These are phyloP conservation scores for Variabilichromis moorii DNA, from an alignment of 2,113 vertebrate species.

Conservation along the genomic window DNA sequence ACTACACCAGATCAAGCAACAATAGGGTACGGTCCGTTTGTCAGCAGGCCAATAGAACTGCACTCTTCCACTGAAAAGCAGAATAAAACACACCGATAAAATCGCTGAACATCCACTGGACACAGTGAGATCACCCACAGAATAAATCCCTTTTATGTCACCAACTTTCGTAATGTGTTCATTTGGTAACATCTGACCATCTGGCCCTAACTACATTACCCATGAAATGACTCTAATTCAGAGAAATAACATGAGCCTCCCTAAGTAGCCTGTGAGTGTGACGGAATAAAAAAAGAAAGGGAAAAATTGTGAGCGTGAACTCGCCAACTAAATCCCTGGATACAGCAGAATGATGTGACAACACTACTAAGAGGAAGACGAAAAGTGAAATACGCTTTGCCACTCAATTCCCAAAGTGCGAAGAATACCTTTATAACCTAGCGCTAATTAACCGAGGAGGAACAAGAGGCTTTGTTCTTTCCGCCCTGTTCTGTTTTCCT, in stretches of 20 bases:
- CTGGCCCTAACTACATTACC: background rate
- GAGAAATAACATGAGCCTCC: background rate
- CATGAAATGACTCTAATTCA: background rate
- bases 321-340: background rate
- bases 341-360: background rate
- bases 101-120: background rate
- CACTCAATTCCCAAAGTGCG: background rate
- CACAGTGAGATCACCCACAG: background rate
- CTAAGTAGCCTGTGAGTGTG: background rate
- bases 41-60: background rate
- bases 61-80: background rate
- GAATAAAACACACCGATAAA: background rate
- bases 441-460: background rate
- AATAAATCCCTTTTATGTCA: background rate
- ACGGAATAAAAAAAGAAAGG: background rate
- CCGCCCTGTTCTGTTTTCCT: background rate
- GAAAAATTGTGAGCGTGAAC: fast-evolving
- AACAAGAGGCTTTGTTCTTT: background rate
- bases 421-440: background rate
- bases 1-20: background rate
- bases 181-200: background rate
- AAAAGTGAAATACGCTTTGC: background rate
- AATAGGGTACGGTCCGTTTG: background rate
- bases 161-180: background rate
- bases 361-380: background rate